Conservation (phyloP, 2,797 vertebrate genomes). For the Varecia variegata region DNA sequence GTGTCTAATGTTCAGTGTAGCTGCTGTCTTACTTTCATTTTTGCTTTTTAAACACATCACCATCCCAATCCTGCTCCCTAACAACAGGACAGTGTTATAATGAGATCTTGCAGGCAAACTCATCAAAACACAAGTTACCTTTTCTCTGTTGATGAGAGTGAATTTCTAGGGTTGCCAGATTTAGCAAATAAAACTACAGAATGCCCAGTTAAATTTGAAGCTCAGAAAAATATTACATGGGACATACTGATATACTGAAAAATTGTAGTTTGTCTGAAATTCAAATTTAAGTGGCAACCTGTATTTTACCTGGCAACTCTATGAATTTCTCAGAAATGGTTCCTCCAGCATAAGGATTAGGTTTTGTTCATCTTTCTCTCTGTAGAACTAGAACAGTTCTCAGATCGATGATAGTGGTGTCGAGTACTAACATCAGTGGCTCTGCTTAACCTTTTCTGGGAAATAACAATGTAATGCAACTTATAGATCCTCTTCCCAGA, state of each 20-base stretch:
- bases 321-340: background rate
- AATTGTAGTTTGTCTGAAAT: background rate
- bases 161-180: background rate
- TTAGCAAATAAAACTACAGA: background rate
- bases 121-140: background rate
- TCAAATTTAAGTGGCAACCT: background rate
- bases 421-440: background rate
- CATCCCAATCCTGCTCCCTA: background rate
- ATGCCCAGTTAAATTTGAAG: slow-evolving; percentile 21
- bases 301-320: slow-evolving; percentile 4
- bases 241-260: background rate
- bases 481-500: background rate
- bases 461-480: background rate
- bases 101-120: background rate
- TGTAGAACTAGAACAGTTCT: background rate
- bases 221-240: background rate
- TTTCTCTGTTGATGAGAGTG: background rate
- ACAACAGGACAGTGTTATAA: background rate
- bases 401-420: background rate
- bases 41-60: background rate
- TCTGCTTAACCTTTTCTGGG: slow-evolving; percentile 37
- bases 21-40: background rate
- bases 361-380: slow-evolving; percentile 5
- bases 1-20: background rate
- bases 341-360: background rate